These are phyloP conservation scores for Pachliopta kotzebuea DNA, from an alignment of 2,888 invertebrate species.

Conservation along the genomic window DNA sequence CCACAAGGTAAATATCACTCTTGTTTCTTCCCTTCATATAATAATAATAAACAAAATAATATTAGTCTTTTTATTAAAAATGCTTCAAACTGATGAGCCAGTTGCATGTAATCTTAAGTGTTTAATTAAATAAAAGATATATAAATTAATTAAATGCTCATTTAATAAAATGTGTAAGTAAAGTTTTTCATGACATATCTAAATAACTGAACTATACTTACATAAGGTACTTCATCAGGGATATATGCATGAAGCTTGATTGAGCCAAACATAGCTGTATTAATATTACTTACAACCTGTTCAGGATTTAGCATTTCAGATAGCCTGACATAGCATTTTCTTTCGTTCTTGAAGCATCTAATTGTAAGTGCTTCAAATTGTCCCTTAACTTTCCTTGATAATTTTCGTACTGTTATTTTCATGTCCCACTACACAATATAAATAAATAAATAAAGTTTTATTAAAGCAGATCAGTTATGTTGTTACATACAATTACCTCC, in stretches of 20 bases:
- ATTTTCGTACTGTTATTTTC: constrained; percentile 32
- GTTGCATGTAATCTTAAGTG: too few species aligned
- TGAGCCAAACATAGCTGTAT: constrained; percentile 18
- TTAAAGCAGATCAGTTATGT: too few species aligned
- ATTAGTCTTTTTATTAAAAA: too few species aligned
- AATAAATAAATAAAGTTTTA: neutral
- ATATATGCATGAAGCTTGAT: constrained; percentile 41
- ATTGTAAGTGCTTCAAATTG: constrained; percentile 50
- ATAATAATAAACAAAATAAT: too few species aligned
- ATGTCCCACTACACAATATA: constrained; percentile 42
- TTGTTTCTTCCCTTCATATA: too few species aligned
- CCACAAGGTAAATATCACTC: too few species aligned
- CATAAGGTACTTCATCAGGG: constrained; percentile 48
- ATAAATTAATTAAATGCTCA: too few species aligned
- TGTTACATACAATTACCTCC: too few species aligned
- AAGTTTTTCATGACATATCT: neutral
- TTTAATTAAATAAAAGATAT: too few species aligned
- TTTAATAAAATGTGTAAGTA: neutral
- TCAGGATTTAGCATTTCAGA: constrained; percentile 47
- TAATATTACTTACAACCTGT: constrained; percentile 40
- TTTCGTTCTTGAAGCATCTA: constrained; percentile 5
- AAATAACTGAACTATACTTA: constrained; percentile 39
- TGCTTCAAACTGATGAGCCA: too few species aligned
- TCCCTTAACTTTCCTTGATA: constrained; percentile 41
- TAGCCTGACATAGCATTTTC: constrained; percentile 45